Evolutionary conservation across 2,113 vertebrate genomes (phyloP).

Genomic region (Nibea coibor): DNA sequence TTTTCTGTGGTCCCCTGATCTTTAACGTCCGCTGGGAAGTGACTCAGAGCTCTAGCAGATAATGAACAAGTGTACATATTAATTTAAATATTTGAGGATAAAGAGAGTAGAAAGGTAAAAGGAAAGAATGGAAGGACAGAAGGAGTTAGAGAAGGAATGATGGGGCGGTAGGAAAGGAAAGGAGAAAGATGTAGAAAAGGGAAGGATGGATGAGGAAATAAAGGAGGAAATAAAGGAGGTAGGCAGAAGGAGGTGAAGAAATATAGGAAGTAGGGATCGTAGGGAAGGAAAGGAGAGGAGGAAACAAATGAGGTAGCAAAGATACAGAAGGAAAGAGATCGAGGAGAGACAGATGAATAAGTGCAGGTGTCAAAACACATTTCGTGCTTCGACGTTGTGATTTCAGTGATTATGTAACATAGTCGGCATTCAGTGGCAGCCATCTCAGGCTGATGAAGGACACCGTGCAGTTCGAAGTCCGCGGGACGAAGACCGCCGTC

Average conservation of each 20-base stretch:
- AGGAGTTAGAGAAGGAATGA: not conserved
- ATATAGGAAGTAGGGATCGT: too few relatives aligned
- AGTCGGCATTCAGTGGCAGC: not conserved
- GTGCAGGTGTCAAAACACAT: not conserved
- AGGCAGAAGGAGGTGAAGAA: too few relatives aligned
- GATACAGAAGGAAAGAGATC: too few relatives aligned
- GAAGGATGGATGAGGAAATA: too few relatives aligned
- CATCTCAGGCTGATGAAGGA: not conserved
- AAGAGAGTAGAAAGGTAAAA: too few relatives aligned
- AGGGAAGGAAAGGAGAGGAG: too few relatives aligned
- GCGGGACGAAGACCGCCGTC: too few relatives aligned
- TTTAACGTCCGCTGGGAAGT: not conserved
- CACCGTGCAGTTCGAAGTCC: not conserved
- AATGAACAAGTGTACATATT: too few relatives aligned
- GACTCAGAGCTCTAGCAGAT: too few relatives aligned
- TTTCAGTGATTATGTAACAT: not conserved
- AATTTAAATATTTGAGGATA: too few relatives aligned
- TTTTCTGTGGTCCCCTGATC: conserved; percentile 14
- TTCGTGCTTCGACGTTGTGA: not conserved
- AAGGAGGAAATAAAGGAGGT: not conserved
- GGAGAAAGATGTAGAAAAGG: not conserved
- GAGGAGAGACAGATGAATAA: not conserved
- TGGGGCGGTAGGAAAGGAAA: not conserved
- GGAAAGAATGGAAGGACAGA: too few relatives aligned
- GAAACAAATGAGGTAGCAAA: too few relatives aligned